Evolutionary conservation across 2,113 vertebrate genomes (phyloP), one percentile per base, ranked within the genome.

Genomic region (Ammodytes marinus): DNA sequence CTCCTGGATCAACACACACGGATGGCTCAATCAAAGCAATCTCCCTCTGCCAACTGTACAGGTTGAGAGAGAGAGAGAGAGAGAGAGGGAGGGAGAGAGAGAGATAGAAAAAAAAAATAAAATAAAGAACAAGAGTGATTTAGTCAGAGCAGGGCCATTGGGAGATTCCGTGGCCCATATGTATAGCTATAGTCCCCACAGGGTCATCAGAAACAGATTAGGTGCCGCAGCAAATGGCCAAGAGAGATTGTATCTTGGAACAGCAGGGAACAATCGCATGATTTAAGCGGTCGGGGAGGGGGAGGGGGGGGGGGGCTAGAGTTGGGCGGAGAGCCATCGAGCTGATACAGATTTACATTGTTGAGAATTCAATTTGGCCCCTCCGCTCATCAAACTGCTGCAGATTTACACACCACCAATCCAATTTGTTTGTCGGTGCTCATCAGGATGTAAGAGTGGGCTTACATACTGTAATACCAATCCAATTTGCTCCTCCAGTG

Each of bases 311-410:
- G 93, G 2, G 74, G 39, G 52, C 69, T 47, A 54, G 47, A 68
- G 73, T 63, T 49, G 79, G 69, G 83, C 77, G 68, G 45, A 55
- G 76, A 91, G 82, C 86, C 95, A 94, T 94, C 92, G 94, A 95
- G 95, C 94, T 94, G 93, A 94, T 94, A 93, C 95, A 96, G 94
- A 94, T 95, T 96, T 93, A 94, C 95, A 96, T 96, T 95, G 95
- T 91, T 92, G 95, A 95, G 95, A 96, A 96, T 96, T 96, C 96
- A 97, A 96, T 97, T 97, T 96, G 95, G 91, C 93, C 94, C 94
- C 93, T 91, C 93, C 95, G 92, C 91, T 93, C 90, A 88, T 94
- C 88, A 91, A 93, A 91, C 80, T 57, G 90, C 85, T 72, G 82
- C 86, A 84, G 91, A 94, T 92, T 91, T 91, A 92, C 91, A 93